Evolutionary conservation across 1,140 invertebrate genomes (phyloP), one percentile per base, ranked within the genome.

Genomic region (Eriocheir sinensis): DNA sequence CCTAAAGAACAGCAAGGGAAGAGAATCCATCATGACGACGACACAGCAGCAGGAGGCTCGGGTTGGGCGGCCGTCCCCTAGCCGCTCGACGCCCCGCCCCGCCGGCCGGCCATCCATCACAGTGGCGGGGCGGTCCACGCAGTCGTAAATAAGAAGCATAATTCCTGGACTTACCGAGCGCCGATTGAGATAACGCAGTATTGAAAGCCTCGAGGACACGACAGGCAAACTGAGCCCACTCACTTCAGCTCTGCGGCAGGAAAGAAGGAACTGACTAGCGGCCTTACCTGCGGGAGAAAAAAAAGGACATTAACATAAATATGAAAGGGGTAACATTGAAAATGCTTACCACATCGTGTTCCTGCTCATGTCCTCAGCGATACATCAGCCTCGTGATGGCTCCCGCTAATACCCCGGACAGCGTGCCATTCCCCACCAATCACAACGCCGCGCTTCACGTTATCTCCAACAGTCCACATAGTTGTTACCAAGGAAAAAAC

Each of bases 311-410:
- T 72, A 72, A n/a, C 60, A 72, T 72, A 72, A n/a, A 72, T 72
- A 72, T 72, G n/a, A 72, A 72, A 72, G 60, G 17, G 27, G 8
- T 21, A 72, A 72, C 60, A 72, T n/a, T 21, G 60, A 72, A 72
- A n/a, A 72, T 72, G 60, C 60, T n/a, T 72, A 72, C 60, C 60
- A 72, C 60, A 72, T 72, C 17, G n/a, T 72, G 60, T 72, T 72
- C 60, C 60, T 72, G n/a, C 60, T 72, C 60, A 72, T 72, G 60
- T 72, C 60, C 60, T 72, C 48, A n/a, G 60, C n/a, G 60, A 72
- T 72, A 72, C 60, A 72, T 72, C 60, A 72, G 27, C 60, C 60
- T 72, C 27, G 1, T 72, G 60, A 72, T n/a, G 21, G 60, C 60
- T 72, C 60, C 60, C 60, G 27, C 60, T 72, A 72, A 72, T n/a